Evolutionary conservation across 2,113 vertebrate genomes (phyloP), one percentile per base, ranked within the genome.

Genomic region (Bufo gargarizans): DNA sequence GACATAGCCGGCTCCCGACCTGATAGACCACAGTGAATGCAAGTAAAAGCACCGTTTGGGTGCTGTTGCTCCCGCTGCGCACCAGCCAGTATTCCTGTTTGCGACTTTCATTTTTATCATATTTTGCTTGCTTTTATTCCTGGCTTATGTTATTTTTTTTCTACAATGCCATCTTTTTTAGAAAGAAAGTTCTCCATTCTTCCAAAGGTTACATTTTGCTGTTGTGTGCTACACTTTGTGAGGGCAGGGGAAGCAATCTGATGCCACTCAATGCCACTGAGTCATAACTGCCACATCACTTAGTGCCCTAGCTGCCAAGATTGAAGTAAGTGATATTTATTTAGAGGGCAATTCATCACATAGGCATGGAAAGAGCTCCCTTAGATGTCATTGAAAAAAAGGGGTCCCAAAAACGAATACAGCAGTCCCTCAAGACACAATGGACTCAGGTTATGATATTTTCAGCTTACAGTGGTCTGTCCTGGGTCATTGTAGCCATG

Each of bases 181-280:
- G 33, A 33, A 33, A 33, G 33, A 33, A 33, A 33, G 33, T 33
- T 33, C 33, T 33, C 20, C 1, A 43, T 13, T 3, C 17, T 13
- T 58, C 45, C 19, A 77, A 55, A 61, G 43, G 58, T 81, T 61
- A 63, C 79, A 47, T 63, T 9, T 47, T 59, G 22, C 22, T 49
- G 9, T 12, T 82, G 19, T 82, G 22, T 10, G 16, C 43, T 20
- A 6, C 14, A 82, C 3, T 82, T 67, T 50, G 5, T 82, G 59
- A 65, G 10, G 59, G 8, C 3, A 22, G 19, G 43, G 59, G 9
- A 65, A 19, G 85, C 45, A 63, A 65, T 86, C 43, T 74, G 20
- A 86, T 65, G 20, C 74, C 74, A 50, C 22, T 43, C 58, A 78
- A 47, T 86, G 74, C 45, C 74, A 76, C 50, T 77, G 72, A 86